Base-by-base conservation (phyloP, 2,113 vertebrate species). In the Salvelinus alpinus region DNA sequence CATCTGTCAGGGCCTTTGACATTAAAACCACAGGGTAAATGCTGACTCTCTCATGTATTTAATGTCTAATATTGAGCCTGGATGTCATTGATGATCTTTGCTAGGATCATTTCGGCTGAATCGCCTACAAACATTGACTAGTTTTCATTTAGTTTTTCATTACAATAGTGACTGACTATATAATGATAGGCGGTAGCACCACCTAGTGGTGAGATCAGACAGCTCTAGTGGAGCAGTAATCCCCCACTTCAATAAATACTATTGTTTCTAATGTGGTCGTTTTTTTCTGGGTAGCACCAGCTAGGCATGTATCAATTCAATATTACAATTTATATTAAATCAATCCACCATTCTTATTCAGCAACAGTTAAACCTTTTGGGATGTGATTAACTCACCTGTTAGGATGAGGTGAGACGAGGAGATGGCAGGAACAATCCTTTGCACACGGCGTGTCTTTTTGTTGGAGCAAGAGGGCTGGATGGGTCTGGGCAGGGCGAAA, bases 351-450 rank as follows among this genome's bases (percentile, higher is more conserved):
- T 44, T 44, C 38, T 11, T 44, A 12, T 44, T 44, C 38, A 12
- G 8, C 38, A 11, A 44, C 38, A 44, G 38, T 12, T 44, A 44
- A 12, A 44, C 38, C 38, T 11, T 44, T 44, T 44, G 38, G 9
- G 9, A 44, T 44, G 9, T 25, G 62, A 64, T 29, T 14, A 12
- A 82, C 90, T 73, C 44, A 94, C 93, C 92, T 91, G 92, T 83
- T 54, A 93, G 84, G 80, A 93, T 89, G 70, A 94, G 87, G 27
- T 90, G 92, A n/a, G 91, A 60, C 0, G 91, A 68, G 3, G 93
- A 89, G 79, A 96, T 90, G 75, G 94, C 95, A 77, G 96, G 94
- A 80, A 95, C 95, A 73, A 94, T 94, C 85, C 96, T 95, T 71
- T 94, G 94, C 71, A 95, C 90, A 31, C 94, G 92, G 68, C 94